These are phyloP conservation scores for Meiosimyza decipiens DNA, from an alignment of 2,888 invertebrate species.

Conservation along the genomic window DNA sequence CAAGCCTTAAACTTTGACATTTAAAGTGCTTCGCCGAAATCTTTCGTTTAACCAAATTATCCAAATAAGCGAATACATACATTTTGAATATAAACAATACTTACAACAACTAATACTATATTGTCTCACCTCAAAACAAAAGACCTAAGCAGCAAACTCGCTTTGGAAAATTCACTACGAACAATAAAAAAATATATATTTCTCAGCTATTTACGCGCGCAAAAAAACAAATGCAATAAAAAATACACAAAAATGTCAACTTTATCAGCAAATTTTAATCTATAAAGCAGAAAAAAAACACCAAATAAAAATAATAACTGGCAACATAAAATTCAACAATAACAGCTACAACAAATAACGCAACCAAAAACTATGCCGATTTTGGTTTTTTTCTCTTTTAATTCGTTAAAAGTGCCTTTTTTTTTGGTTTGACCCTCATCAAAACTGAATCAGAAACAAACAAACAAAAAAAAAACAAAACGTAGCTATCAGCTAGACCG, in stretches of 20 bases:
- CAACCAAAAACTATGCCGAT: slow-evolving; percentile 2
- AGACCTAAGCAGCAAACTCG: neutral
- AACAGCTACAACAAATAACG: slow-evolving; percentile 6
- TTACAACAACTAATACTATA: too few species aligned
- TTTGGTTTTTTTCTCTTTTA: neutral
- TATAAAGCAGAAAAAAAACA: neutral
- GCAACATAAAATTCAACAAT: slow-evolving; percentile 12
- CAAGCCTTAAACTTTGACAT: too few species aligned
- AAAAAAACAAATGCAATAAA: neutral
- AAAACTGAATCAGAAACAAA: slow-evolving; percentile 18
- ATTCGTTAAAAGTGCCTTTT: neutral
- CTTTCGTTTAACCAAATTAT: too few species aligned
- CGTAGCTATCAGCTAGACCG: slow-evolving; percentile 28
- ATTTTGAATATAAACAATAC: too few species aligned
- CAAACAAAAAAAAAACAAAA: slow-evolving; percentile 16
- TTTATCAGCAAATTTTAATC: slow-evolving; percentile 33
- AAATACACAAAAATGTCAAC: slow-evolving; percentile 33
- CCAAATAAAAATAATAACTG: slow-evolving; percentile 1
- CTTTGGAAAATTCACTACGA: too few species aligned
- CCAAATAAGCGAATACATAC: too few species aligned
- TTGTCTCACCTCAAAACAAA: neutral
- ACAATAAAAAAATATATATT: too few species aligned
- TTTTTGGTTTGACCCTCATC: slow-evolving; percentile 45
- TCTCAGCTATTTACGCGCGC: too few species aligned
- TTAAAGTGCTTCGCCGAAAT: too few species aligned